Evolutionary conservation across 1,140 invertebrate genomes (phyloP).

Genomic region (Panonychus citri): DNA sequence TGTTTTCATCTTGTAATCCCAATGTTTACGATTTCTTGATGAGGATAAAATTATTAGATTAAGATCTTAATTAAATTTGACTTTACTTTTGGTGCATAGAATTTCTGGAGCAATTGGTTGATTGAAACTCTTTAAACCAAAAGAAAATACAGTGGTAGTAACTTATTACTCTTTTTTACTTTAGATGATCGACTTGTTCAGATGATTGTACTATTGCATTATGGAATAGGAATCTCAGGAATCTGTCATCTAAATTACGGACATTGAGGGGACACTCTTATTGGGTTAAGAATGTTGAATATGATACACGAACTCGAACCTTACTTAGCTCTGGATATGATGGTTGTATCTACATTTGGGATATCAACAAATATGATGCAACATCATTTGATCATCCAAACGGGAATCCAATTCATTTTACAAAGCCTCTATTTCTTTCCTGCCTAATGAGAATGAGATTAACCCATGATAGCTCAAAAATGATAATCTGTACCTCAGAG

Average conservation of each 20-base stretch:
- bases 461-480: slow-evolving; percentile 55
- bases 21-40: no score
- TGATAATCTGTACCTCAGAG: slow-evolving; percentile 67
- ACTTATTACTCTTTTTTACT: neutral
- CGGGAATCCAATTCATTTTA: neutral
- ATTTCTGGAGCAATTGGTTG: no score
- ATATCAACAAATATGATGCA: slow-evolving; percentile 38
- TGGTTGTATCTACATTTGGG: slow-evolving; percentile 79
- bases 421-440: slow-evolving; percentile 2
- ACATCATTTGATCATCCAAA: neutral
- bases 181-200: slow-evolving; percentile 63
- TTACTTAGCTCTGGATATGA: slow-evolving; percentile 76
- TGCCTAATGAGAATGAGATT: slow-evolving; percentile 63
- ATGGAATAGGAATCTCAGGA: slow-evolving; percentile 74
- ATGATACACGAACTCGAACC: slow-evolving; percentile 55
- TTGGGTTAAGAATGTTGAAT: slow-evolving; percentile 93
- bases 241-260: slow-evolving; percentile 43
- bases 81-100: no score
- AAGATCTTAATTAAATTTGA: no score
- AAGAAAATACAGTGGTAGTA: no score
- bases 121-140: no score
- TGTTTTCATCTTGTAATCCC: no score
- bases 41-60: no score
- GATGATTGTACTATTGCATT: slow-evolving; percentile 74
- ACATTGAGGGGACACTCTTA: slow-evolving; percentile 64